Conservation (phyloP, 2,797 vertebrate genomes). For the Brotogeris chrysoptera region DNA sequence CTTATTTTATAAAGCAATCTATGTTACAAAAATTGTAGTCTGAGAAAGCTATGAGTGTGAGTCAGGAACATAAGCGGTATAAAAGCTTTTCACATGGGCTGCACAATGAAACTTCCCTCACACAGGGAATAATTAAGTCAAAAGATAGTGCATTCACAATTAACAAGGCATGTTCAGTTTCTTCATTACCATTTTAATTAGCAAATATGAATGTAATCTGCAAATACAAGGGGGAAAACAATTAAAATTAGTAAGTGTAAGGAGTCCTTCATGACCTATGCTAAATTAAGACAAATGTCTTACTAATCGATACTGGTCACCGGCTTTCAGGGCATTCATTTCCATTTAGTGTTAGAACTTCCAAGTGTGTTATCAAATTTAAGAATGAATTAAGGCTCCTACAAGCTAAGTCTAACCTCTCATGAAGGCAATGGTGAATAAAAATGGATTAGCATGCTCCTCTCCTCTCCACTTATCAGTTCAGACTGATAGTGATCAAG, state of each 20-base stretch:
- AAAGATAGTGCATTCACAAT: background rate
- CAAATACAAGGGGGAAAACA: conserved; percentile 19
- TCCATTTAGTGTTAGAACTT: conserved; percentile 37
- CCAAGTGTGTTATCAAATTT: conserved; percentile 25
- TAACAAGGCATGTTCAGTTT: background rate
- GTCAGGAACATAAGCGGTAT: background rate
- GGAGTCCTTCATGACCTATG: conserved; percentile 6
- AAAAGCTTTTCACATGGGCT: background rate
- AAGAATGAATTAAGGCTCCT: conserved; percentile 15
- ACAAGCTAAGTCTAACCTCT: conserved; percentile 3
- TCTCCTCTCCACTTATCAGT: conserved; percentile 32
- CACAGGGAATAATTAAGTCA: background rate
- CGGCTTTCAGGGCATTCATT: background rate
- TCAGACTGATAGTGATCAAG: conserved; percentile 2
- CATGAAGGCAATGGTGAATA: conserved; percentile 23
- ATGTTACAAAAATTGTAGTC: background rate
- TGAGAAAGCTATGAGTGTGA: background rate
- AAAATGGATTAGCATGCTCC: conserved; percentile 31
- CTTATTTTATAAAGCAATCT: background rate
- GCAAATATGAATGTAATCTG: conserved; percentile 46
- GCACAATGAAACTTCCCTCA: background rate
- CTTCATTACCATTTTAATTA: conserved; percentile 46
- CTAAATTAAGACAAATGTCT: conserved; percentile 30
- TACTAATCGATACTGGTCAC: background rate
- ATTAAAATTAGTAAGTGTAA: conserved; percentile 18